These are phyloP conservation scores for Syngnathus floridae DNA, from an alignment of 2,113 vertebrate species.

Conservation along the genomic window DNA sequence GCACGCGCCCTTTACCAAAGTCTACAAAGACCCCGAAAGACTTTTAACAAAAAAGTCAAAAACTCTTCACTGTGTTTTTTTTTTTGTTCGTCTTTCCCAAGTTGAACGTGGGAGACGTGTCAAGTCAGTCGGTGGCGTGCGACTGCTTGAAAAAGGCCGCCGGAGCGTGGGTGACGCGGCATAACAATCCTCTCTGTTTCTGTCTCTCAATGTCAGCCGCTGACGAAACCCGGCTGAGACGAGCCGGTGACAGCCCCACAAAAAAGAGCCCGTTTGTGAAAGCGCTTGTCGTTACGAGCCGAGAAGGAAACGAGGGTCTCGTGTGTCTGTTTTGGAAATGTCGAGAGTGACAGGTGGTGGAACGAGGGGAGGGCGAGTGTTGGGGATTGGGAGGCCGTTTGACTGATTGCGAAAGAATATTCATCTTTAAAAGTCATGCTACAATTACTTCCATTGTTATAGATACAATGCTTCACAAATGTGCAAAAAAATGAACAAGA, in stretches of 20 bases:
- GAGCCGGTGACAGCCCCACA: slow-evolving; percentile 53
- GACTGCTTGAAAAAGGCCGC: slow-evolving; percentile 52
- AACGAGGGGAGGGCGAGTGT: slow-evolving; percentile 27
- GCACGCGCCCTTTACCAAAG: slow-evolving; percentile 59
- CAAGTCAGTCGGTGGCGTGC: slow-evolving; percentile 41
- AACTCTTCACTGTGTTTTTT: slow-evolving; percentile 20
- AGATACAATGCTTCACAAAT: not conserved
- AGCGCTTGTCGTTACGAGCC: slow-evolving; percentile 43
- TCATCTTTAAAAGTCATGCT: not conserved
- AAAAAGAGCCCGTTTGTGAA: slow-evolving; percentile 49
- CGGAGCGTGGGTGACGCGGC: slow-evolving; percentile 60
- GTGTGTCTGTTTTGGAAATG: slow-evolving; percentile 26
- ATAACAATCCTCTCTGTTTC: slow-evolving; percentile 44
- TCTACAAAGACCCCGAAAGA: slow-evolving; percentile 65
- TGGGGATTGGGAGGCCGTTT: slow-evolving; percentile 33
- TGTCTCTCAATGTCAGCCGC: slow-evolving; percentile 47
- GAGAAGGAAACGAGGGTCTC: slow-evolving; percentile 31
- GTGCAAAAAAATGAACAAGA: not conserved
- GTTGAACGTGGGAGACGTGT: slow-evolving; percentile 49
- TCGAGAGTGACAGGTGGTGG: slow-evolving; percentile 53
- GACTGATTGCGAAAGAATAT: slow-evolving; percentile 36
- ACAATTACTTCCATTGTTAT: not conserved
- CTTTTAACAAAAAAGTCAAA: slow-evolving; percentile 60
- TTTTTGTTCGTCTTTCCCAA: slow-evolving; percentile 12
- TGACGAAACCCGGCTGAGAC: slow-evolving; percentile 46